These are phyloP conservation scores for Eidolon dupreanum DNA, from an alignment of 2,797 vertebrate species.

Conservation along the genomic window DNA sequence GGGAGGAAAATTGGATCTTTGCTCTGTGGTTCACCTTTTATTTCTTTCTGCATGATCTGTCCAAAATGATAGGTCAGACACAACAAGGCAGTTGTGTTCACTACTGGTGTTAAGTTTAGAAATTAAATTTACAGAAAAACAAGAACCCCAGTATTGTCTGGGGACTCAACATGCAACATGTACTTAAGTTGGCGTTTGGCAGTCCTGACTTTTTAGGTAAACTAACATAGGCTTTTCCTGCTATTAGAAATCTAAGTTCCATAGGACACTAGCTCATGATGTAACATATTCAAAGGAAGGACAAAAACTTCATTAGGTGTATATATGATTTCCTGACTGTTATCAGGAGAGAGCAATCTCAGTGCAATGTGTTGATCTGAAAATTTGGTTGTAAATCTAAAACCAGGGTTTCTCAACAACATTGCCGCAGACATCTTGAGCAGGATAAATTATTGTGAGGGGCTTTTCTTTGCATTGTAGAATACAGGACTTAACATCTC, in stretches of 20 bases:
- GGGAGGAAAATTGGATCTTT: constrained; percentile 40
- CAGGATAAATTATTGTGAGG: not conserved
- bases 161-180: not conserved
- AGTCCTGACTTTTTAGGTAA: not conserved
- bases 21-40: constrained; percentile 21
- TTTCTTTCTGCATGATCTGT: not conserved
- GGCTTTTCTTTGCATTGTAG: not conserved
- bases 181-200: not conserved
- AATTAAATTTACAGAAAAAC: constrained; percentile 33
- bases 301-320: not conserved
- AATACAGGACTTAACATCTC: not conserved
- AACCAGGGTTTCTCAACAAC: not conserved
- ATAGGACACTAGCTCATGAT: not conserved
- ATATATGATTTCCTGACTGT: not conserved
- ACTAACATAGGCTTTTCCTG: not conserved
- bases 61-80: constrained; percentile 10
- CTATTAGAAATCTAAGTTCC: not conserved
- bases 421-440: not conserved
- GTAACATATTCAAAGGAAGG: not conserved
- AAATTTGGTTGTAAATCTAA: not conserved
- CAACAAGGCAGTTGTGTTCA: not conserved
- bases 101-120: constrained; percentile 35
- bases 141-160: not conserved
- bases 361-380: not conserved
- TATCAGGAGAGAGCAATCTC: not conserved